Conservation (phyloP, 2,797 vertebrate species). For the Pogoniulus pusillus region DNA sequence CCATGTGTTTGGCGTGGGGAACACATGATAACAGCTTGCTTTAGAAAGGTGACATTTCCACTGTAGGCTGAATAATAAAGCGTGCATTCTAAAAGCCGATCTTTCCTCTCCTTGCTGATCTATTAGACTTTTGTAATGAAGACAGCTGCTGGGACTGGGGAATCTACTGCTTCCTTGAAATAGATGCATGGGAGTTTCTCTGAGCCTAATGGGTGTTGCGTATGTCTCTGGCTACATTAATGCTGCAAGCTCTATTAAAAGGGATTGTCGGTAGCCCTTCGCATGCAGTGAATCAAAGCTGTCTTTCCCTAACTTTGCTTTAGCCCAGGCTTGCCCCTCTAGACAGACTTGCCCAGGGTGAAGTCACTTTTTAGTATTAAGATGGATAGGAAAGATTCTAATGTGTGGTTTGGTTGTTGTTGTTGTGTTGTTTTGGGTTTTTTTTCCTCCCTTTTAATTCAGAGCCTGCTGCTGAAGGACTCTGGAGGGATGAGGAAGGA, state of each 20-base stretch:
- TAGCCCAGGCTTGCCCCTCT: not conserved
- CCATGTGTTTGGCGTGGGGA: constrained; percentile 90
- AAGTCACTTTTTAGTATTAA: constrained; percentile 49
- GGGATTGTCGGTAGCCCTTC: constrained; percentile 35
- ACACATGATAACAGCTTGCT: constrained; percentile 94
- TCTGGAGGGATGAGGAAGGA: constrained; percentile 54
- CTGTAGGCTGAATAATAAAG: constrained; percentile 86
- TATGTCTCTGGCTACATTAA: constrained; percentile 42
- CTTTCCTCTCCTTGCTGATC: constrained; percentile 62
- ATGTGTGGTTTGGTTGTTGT: not conserved
- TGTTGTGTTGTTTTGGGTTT: no score
- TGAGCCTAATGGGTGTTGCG: constrained; percentile 62
- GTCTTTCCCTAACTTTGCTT: constrained; percentile 45
- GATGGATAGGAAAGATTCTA: constrained; percentile 16
- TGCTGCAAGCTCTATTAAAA: constrained; percentile 52
- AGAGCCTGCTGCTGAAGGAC: constrained; percentile 46
- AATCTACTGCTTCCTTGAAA: constrained; percentile 67
- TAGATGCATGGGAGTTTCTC: constrained; percentile 40
- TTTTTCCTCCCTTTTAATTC: not conserved
- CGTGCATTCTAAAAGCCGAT: constrained; percentile 76
- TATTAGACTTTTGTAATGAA: constrained; percentile 74
- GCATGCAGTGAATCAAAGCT: constrained; percentile 19
- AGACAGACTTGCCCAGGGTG: constrained; percentile 35
- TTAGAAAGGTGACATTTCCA: constrained; percentile 98
- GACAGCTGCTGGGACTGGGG: constrained; percentile 68